Evolutionary conservation across 2,888 invertebrate genomes (phyloP).

Genomic region (Drosophila recens): DNA sequence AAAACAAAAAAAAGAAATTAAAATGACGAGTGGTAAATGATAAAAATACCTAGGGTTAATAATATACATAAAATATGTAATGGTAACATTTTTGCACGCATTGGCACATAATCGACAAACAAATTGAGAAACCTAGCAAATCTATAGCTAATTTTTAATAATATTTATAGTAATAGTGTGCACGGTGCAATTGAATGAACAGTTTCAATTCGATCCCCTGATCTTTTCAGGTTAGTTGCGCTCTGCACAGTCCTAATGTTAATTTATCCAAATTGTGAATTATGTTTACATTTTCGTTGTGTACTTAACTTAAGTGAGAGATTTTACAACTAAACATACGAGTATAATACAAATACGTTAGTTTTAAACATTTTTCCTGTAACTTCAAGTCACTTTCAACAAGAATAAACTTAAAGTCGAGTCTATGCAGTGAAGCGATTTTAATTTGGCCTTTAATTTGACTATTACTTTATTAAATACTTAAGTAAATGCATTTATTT

Average conservation of each 20-base stretch:
- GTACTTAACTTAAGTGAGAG: constrained; percentile 60
- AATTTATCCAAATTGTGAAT: constrained; percentile 43
- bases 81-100: constrained; percentile 70
- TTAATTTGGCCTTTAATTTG: constrained; percentile 6
- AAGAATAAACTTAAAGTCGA: constrained; percentile 65
- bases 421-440: constrained; percentile 31
- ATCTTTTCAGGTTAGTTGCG: constrained; percentile 11
- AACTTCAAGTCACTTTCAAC: constrained; percentile 63
- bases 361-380: constrained; percentile 64
- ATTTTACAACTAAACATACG: constrained; percentile 37
- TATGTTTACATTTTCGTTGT: constrained; percentile 49
- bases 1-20: constrained; percentile 53
- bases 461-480: background rate
- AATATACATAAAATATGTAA: constrained; percentile 39
- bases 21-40: constrained; percentile 29
- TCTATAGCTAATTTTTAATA: constrained; percentile 64
- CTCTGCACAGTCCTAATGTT: constrained; percentile 39
- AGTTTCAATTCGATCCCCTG: background rate
- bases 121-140: constrained; percentile 52
- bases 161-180: constrained; percentile 23
- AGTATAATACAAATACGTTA: constrained; percentile 46
- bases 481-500: constrained; percentile 20
- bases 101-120: constrained; percentile 60
- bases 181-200: constrained; percentile 31
- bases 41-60: constrained; percentile 44